phyloP scores from a whole-genome alignment of 92 coral and sea anemone genomes.

The Epizoanthus illoricatus region DNA sequence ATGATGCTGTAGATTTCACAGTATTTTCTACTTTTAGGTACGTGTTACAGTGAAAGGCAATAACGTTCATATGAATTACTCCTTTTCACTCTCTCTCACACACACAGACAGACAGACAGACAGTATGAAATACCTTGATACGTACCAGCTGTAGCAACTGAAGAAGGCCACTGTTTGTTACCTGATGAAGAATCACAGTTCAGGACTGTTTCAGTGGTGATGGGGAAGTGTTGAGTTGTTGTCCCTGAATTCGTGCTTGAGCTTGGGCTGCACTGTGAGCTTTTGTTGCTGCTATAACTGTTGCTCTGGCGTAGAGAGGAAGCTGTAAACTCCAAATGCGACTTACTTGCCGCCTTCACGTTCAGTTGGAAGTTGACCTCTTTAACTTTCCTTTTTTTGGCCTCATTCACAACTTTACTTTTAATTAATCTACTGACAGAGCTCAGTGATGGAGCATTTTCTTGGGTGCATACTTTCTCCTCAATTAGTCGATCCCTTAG shows the following conservation, averaged over 20 bases:
- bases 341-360: background rate
- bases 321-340: background rate
- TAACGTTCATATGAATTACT: too few species aligned
- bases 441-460: conserved; percentile 78
- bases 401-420: conserved; percentile 39
- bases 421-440: conserved; percentile 86
- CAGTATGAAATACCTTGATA: background rate
- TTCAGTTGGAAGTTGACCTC: background rate
- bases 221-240: background rate
- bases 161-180: background rate
- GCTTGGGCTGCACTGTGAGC: background rate
- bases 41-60: too few species aligned
- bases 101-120: background rate
- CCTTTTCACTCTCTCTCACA: background rate
- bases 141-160: too few species aligned
- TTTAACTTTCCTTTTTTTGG: background rate
- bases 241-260: conserved; percentile 7
- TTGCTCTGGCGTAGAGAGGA: background rate
- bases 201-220: conserved; percentile 1
- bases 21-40: too few species aligned
- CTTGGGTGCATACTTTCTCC: conserved; percentile 68
- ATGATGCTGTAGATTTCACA: too few species aligned
- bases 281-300: background rate
- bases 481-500: conserved; percentile 73
- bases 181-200: background rate